Conservation (phyloP, 92 coral and sea anemone species). For the Bergia sp. region DNA sequence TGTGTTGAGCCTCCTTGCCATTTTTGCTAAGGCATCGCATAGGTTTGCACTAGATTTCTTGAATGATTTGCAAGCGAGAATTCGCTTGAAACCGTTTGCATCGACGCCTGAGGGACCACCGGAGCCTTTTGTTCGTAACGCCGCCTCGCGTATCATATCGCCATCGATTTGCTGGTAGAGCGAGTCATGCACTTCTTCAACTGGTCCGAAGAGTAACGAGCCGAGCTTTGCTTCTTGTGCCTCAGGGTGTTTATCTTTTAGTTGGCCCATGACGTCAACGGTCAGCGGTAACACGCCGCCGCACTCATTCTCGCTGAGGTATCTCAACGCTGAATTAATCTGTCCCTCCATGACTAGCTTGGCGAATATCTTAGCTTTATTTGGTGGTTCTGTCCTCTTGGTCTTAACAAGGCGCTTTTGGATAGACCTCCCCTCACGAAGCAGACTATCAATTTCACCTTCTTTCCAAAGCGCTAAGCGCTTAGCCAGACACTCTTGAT, state of each 20-base stretch:
- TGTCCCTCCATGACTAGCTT: constrained; percentile 47
- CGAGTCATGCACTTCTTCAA: constrained; percentile 46
- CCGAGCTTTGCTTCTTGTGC: constrained; percentile 39
- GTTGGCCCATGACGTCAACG: constrained; percentile 49
- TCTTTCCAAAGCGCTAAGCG: constrained; percentile 51
- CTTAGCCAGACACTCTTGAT: constrained; percentile 31
- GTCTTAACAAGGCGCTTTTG: constrained; percentile 42
- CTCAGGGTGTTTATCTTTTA: constrained; percentile 49
- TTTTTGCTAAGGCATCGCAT: constrained; percentile 33
- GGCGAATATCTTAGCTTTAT: constrained; percentile 51
- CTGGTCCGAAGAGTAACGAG: constrained; percentile 51
- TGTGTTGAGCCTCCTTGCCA: constrained; percentile 23
- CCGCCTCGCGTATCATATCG: constrained; percentile 31
- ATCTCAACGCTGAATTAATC: constrained; percentile 46
- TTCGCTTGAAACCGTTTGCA: constrained; percentile 35
- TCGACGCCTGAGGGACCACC: constrained; percentile 49
- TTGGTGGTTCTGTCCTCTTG: constrained; percentile 36
- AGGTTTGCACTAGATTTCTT: constrained; percentile 28
- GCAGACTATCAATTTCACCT: constrained; percentile 35
- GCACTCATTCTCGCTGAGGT: constrained; percentile 36
- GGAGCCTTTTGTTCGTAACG: constrained; percentile 36
- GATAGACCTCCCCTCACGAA: constrained; percentile 47
- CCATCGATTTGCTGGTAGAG: constrained; percentile 37
- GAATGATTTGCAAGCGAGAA: constrained; percentile 18
- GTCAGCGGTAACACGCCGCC: constrained; percentile 51